Evolutionary conservation across 2,113 vertebrate genomes (phyloP).

Genomic region (Pipa parva): DNA sequence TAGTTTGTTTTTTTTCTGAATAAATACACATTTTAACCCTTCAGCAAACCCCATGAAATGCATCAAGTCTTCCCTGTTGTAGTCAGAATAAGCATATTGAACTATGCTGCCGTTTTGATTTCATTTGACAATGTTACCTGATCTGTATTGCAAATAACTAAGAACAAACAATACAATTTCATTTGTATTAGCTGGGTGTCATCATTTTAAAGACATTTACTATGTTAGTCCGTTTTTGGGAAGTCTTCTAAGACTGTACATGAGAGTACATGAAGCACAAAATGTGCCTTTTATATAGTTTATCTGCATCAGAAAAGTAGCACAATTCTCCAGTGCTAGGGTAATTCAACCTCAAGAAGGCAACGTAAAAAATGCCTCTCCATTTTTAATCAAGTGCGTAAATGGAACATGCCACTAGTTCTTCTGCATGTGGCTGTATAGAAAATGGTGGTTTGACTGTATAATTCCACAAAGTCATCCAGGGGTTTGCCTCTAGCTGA

Average conservation of each 20-base stretch:
- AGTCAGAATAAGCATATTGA: conserved; percentile 35
- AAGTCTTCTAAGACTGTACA: conserved; percentile 29
- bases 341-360: conserved; percentile 61
- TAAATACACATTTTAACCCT: conserved; percentile 73
- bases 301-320: conserved; percentile 57
- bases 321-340: conserved; percentile 56
- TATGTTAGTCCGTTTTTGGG: conserved; percentile 21
- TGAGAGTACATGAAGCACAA: conserved; percentile 61
- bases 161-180: conserved; percentile 17
- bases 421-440: conserved; percentile 66
- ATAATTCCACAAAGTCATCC: conserved; percentile 64
- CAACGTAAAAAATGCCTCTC: conserved; percentile 64
- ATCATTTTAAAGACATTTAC: background rate
- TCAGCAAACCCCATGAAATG: conserved; percentile 63
- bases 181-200: conserved; percentile 24
- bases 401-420: conserved; percentile 57
- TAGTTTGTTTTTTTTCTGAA: conserved; percentile 77
- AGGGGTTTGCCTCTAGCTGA: conserved; percentile 55
- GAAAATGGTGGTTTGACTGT: conserved; percentile 65
- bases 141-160: conserved; percentile 32
- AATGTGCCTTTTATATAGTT: conserved; percentile 60
- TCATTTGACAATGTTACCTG: conserved; percentile 4
- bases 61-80: conserved; percentile 61
- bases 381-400: conserved; percentile 52
- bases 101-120: conserved; percentile 24